Percentiles rank a stretch among this genome's conserved stretches.
phyloP scores from a whole-genome alignment of 2,113 vertebrate species.

The Antechinus stuartii region DNA sequence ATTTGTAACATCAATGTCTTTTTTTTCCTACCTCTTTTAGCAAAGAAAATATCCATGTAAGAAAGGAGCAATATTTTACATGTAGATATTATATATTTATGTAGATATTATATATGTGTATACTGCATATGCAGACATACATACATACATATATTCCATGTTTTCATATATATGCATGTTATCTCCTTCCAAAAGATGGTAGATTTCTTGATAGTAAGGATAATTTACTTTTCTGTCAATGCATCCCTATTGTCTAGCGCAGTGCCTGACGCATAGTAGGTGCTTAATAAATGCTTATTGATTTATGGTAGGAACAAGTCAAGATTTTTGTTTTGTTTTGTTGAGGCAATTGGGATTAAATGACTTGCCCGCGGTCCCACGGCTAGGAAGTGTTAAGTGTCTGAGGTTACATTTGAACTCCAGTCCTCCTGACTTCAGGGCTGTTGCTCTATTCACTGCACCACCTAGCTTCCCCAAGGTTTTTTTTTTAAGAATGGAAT shows the following conservation, averaged over 20 bases:
- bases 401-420: too few relatives aligned
- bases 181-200: background rate
- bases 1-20: background rate
- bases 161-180: background rate
- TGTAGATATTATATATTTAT: background rate
- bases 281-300: background rate
- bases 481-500: background rate
- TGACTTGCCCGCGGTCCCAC: too few relatives aligned
- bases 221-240: background rate
- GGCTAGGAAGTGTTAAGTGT: too few relatives aligned
- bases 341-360: too few relatives aligned
- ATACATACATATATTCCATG: background rate
- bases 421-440: too few relatives aligned
- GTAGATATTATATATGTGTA: background rate
- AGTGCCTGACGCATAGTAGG: background rate
- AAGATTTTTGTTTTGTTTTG: background rate
- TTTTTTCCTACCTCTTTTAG: background rate
- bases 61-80: background rate
- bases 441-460: too few relatives aligned
- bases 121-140: too few relatives aligned
- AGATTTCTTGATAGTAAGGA: background rate
- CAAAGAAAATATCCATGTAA: background rate
- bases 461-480: too few relatives aligned
- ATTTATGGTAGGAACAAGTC: background rate
- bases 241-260: background rate